These are phyloP conservation scores for Buceros bicornis DNA, from an alignment of 2,797 vertebrate species.

Conservation along the genomic window DNA sequence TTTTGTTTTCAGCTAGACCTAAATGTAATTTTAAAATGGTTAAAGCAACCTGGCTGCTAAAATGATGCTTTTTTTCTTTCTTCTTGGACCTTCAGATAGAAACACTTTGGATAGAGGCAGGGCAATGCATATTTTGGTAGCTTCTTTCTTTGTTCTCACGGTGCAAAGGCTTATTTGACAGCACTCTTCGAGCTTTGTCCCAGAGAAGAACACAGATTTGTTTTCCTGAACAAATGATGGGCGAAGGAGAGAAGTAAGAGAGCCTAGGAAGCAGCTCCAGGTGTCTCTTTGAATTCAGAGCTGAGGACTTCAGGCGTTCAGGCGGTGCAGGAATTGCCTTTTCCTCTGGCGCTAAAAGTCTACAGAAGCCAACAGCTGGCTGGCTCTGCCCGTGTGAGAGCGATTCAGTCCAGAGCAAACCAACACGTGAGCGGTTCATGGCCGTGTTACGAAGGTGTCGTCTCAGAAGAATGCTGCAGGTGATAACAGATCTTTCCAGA, in stretches of 20 bases:
- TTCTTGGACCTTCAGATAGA: neutral
- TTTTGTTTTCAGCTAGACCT: neutral
- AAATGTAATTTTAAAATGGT: neutral
- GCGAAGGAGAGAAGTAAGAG: neutral
- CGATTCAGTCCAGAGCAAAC: neutral
- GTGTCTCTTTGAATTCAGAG: neutral
- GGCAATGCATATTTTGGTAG: neutral
- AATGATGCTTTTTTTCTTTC: neutral
- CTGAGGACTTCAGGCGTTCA: neutral
- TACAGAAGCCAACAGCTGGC: neutral
- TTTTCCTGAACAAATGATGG: neutral
- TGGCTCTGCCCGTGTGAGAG: neutral
- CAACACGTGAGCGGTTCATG: neutral
- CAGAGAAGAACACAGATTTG: neutral
- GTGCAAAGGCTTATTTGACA: neutral
- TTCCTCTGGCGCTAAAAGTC: neutral
- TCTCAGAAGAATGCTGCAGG: neutral
- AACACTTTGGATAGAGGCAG: neutral
- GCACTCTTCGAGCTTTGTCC: neutral
- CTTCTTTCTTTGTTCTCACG: neutral
- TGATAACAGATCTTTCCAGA: neutral
- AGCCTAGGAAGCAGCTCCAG: neutral
- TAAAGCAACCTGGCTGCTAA: neutral
- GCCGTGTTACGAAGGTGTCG: neutral
- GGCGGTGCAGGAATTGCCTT: neutral